These are phyloP conservation scores for Calephelis perditalis DNA, from an alignment of 2,888 invertebrate species.

Conservation along the genomic window DNA sequence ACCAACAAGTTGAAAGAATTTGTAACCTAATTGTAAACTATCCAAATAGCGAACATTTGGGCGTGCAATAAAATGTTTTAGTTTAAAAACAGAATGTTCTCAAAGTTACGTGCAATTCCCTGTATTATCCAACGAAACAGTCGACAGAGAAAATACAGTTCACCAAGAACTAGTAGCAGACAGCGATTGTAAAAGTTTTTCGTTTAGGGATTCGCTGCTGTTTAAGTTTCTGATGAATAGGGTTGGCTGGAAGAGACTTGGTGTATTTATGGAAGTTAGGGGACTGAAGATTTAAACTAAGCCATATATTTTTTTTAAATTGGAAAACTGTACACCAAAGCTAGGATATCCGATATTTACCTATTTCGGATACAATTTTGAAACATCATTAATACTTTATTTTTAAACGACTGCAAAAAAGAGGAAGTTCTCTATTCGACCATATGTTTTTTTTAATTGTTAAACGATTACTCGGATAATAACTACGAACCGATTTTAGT, in stretches of 20 bases:
- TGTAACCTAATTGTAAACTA: too few species aligned
- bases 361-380: too few species aligned
- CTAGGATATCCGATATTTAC: too few species aligned
- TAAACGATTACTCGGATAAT: too few species aligned
- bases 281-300: too few species aligned
- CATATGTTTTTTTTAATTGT: too few species aligned
- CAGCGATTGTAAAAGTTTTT: conserved; percentile 63
- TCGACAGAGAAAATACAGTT: conserved; percentile 24
- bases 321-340: background rate
- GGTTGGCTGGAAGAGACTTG: conserved; percentile 23
- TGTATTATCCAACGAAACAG: conserved; percentile 17
- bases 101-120: conserved; percentile 21
- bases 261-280: background rate
- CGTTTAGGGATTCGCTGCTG: conserved; percentile 50
- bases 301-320: background rate
- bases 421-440: too few species aligned
- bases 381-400: background rate
- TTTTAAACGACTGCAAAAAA: background rate
- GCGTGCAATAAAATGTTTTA: too few species aligned
- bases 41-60: too few species aligned
- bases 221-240: conserved; percentile 42
- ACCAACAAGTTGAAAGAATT: too few species aligned
- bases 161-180: conserved; percentile 33
- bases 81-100: too few species aligned
- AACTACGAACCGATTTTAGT: too few species aligned